Evolutionary conservation across 2,113 vertebrate species (phyloP), one percentile per base, ranked within the genome.

Genomic region (Gracilinanus agilis): DNA sequence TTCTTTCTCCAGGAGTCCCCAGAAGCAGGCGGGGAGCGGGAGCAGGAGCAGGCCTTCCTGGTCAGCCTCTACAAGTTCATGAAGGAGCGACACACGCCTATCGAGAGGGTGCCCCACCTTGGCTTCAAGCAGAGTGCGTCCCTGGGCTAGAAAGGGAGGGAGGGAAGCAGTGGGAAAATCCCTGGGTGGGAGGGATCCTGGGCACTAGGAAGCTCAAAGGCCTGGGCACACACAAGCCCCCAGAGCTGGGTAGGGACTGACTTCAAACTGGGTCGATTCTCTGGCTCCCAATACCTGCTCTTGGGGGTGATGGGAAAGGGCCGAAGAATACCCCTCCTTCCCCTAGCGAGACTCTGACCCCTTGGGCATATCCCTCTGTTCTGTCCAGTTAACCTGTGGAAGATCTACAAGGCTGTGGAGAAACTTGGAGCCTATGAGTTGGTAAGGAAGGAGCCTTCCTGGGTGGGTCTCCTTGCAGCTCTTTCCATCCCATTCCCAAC

Each of bases 91-190:
- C 99, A 96, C 90, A 99, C 99, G 0, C 99, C 99, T 44, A 99
- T 99, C 90, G 99, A 99, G 97, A 99, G 99, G 98, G 99, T 99
- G 95, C 99, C 99, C 90, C 99, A 99, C 96, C 98, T 99, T 0
- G 99, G 99, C 98, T 99, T 99, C 98, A 99, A 99, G 97, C 99
- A 99, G 98, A 99, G 99, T 99, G 98, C 75, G 99, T 98, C 75
- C 96, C 89, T 54, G 90, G 96, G 92, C 88, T 67, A 67, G 95
- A 95, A 89, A 93, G 94, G 94, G 94, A 56, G 90, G 94, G 94
- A 75, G 95, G 92, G 61, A 11, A 89, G 92, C 7, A 0, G 49
- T 49, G 95, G 93, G 93, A 56, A 88, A 67, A 89, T 55, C 91
- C 61, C 34, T 61, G 53, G 90, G 54, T 90, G 91, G 92, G 88